phyloP scores from a whole-genome alignment of 2,797 vertebrate species.

The Rhodeus uyekii region DNA sequence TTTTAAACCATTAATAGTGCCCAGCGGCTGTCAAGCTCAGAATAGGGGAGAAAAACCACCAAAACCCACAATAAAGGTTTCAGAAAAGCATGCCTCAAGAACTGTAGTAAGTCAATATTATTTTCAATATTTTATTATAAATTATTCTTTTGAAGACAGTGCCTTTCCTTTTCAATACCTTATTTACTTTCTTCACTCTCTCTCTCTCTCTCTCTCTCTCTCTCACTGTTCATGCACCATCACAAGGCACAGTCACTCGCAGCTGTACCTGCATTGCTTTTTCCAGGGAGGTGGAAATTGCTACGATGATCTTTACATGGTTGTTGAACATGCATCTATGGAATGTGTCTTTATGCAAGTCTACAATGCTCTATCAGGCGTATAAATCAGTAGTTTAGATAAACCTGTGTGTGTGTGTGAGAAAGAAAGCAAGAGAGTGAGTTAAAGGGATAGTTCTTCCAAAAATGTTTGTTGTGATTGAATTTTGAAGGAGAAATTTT shows the following conservation, averaged over 20 bases:
- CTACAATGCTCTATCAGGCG: slow-evolving; percentile 24
- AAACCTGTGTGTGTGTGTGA: neutral
- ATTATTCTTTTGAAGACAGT: too few relatives aligned
- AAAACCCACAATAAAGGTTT: neutral
- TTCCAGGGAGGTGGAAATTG: slow-evolving; percentile 31
- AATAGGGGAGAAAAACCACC: neutral
- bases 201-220: too few relatives aligned
- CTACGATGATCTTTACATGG: slow-evolving; percentile 29
- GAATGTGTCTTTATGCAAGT: slow-evolving; percentile 25
- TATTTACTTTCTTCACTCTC: too few relatives aligned
- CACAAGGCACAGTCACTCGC: neutral
- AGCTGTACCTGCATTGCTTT: slow-evolving; percentile 31
- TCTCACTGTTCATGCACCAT: neutral
- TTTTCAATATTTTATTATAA: neutral
- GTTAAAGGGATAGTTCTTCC: neutral
- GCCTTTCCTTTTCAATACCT: too few relatives aligned
- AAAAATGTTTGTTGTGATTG: too few relatives aligned
- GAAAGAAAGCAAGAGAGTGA: neutral
- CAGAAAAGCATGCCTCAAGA: neutral
- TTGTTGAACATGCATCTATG: slow-evolving; percentile 20
- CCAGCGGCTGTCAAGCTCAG: neutral
- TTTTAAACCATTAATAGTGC: neutral
- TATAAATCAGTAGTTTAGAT: slow-evolving; percentile 37
- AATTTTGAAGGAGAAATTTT: neutral
- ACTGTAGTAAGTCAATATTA: neutral